Base-by-base conservation (phyloP, 2,113 vertebrate species). In the Mugil cephalus region DNA sequence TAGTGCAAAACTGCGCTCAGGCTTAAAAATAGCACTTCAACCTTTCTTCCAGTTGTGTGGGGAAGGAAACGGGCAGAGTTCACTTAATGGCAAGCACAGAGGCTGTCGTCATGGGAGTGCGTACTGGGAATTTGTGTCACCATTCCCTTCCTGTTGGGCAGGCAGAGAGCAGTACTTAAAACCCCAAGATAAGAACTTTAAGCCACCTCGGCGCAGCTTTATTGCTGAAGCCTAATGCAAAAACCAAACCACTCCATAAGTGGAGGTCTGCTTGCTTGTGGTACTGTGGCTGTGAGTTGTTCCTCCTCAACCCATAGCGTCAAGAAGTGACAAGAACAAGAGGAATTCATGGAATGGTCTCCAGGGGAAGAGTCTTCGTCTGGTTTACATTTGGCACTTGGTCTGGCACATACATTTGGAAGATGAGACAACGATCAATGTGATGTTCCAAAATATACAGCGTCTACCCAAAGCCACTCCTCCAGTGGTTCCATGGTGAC, bases 51-150 rank as follows among this genome's bases (percentile, higher is more conserved):
- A 83, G 72, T 83, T 86, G 72, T 88, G 85, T 63, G 80, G 74
- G 78, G 81, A 89, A 88, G 88, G 88, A 89, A 90, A 85, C 14
- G 36, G 88, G 86, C 82, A 86, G 80, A 50, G 67, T 83, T 85
- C 77, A 77, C 66, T 75, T 81, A 86, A 88, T 74, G 82, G 69
- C 64, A 79, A 85, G 82, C 61, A 42, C 63, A 78, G 79, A 74
- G 76, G 83, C 71, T 88, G 87, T 87, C 81, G 80, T 91, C 83
- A 92, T 88, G 89, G 88, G 85, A 89, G 77, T 86, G 75, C 51
- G 50, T 80, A 53, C 69, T 75, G 79, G 77, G 72, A 84, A 88
- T 88, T 77, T 69, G 75, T 91, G 83, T 92, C 83, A 90, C 66
- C 63, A 34, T 80, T 79, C 54, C 74, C 85, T 90, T 92, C 88